Percentiles rank a stretch among this genome's conserved stretches.
Evolutionary conservation across 2,888 invertebrate genomes (phyloP).

Genomic region (Kryphioiulus occultus): DNA sequence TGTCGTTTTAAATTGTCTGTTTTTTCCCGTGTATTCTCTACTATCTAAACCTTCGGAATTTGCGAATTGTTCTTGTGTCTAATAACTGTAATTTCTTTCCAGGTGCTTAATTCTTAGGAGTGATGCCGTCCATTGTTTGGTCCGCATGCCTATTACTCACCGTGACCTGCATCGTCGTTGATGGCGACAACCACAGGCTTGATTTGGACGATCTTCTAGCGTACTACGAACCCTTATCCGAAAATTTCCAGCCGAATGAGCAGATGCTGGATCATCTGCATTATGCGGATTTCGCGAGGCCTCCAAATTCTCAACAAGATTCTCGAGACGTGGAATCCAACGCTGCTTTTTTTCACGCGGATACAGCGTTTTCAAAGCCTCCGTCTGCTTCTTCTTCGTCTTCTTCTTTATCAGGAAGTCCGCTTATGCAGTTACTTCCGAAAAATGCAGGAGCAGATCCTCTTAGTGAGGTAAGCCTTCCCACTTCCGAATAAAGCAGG

Average conservation of each 20-base stretch:
- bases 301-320: neutral
- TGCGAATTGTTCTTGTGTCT: neutral
- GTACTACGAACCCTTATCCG: neutral
- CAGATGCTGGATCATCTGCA: conserved; percentile 31
- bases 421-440: neutral
- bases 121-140: conserved; percentile 30
- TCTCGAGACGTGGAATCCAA: neutral
- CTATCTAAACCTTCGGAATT: neutral
- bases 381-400: neutral
- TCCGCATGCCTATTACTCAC: neutral
- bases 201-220: neutral
- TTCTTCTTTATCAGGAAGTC: neutral
- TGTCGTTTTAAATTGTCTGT: neutral
- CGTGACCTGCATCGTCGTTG: neutral
- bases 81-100: neutral
- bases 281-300: neutral
- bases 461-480: neutral
- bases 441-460: neutral
- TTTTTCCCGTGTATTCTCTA: too few relatives aligned
- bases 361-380: neutral
- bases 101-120: neutral
- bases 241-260: conserved; percentile 10
- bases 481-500: neutral
- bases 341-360: neutral
- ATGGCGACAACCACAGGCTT: conserved; percentile 24